Evolutionary conservation across 1,140 invertebrate species (phyloP).

Genomic region (Kradibia gibbosae): DNA sequence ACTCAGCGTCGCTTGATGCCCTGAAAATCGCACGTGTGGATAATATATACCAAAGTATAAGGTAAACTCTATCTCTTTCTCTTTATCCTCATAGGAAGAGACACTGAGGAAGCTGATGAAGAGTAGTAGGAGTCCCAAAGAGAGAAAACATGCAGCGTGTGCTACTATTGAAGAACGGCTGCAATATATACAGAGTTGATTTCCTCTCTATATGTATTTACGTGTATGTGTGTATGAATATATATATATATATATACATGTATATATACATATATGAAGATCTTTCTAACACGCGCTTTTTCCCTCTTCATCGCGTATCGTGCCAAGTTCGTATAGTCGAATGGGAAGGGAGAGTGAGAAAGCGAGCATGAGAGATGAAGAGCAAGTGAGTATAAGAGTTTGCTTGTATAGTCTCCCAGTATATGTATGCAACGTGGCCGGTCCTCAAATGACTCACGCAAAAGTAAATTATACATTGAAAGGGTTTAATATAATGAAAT

Average conservation of each 20-base stretch:
- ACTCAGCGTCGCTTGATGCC: constrained; percentile 54
- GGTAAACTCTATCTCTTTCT: constrained; percentile 45
- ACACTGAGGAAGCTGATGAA: constrained; percentile 28
- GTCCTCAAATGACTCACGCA: constrained; percentile 77
- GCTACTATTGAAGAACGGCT: constrained; percentile 31
- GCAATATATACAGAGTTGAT: background rate
- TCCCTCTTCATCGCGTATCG: background rate
- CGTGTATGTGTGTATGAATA: too few relatives aligned
- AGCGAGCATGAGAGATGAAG: background rate
- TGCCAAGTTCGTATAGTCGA: background rate
- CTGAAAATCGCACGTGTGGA: constrained; percentile 66
- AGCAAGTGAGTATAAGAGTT: background rate
- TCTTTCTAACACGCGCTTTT: constrained; percentile 48
- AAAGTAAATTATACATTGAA: constrained; percentile 81
- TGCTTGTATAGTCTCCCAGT: background rate
- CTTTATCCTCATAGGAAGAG: constrained; percentile 17
- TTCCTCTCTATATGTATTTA: too few relatives aligned
- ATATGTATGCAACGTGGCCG: constrained; percentile 45
- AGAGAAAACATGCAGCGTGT: constrained; percentile 37
- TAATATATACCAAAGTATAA: constrained; percentile 64
- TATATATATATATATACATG: too few relatives aligned
- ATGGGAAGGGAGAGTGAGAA: background rate
- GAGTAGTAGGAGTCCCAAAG: constrained; percentile 15
- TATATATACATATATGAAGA: too few relatives aligned
- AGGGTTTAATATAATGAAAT: constrained; percentile 80